phyloP scores from a whole-genome alignment of 1,140 invertebrate genomes.

The Drosophila repleta region DNA sequence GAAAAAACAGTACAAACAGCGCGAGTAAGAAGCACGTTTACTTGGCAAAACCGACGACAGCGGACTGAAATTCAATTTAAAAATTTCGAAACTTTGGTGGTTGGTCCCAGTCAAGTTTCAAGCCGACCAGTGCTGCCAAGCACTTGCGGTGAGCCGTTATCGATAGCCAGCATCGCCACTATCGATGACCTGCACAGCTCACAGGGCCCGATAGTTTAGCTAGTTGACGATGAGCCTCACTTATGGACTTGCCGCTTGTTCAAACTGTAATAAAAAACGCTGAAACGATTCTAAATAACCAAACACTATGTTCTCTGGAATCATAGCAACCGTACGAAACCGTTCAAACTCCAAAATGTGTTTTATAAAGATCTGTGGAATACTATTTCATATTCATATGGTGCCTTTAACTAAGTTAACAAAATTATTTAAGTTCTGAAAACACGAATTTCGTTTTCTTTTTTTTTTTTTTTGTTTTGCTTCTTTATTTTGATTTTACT shows the following conservation, averaged over 20 bases:
- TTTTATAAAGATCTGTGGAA: too few relatives aligned
- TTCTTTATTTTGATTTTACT: background rate
- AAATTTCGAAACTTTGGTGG: conserved; percentile 30
- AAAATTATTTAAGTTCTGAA: background rate
- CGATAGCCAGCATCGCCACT: too few relatives aligned
- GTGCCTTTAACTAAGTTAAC: background rate
- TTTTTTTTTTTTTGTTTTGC: background rate
- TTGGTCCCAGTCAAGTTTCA: conserved; percentile 28
- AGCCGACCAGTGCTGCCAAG: conserved; percentile 12
- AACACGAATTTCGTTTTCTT: conserved; percentile 11
- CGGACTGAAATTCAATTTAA: conserved; percentile 61
- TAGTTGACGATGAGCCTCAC: too few relatives aligned
- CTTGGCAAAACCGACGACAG: conserved; percentile 75
- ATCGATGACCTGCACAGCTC: too few relatives aligned
- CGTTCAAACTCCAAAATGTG: background rate
- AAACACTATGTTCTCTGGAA: too few relatives aligned
- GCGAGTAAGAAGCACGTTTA: conserved; percentile 70
- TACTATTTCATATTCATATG: background rate
- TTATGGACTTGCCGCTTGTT: too few relatives aligned
- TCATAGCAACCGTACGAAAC: too few relatives aligned
- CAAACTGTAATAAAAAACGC: too few relatives aligned
- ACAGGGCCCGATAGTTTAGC: too few relatives aligned
- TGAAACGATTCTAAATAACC: too few relatives aligned
- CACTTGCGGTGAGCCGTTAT: too few relatives aligned
- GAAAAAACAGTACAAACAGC: conserved; percentile 50